Evolutionary conservation across 2,797 vertebrate genomes (phyloP).

Genomic region (Morelia viridis): DNA sequence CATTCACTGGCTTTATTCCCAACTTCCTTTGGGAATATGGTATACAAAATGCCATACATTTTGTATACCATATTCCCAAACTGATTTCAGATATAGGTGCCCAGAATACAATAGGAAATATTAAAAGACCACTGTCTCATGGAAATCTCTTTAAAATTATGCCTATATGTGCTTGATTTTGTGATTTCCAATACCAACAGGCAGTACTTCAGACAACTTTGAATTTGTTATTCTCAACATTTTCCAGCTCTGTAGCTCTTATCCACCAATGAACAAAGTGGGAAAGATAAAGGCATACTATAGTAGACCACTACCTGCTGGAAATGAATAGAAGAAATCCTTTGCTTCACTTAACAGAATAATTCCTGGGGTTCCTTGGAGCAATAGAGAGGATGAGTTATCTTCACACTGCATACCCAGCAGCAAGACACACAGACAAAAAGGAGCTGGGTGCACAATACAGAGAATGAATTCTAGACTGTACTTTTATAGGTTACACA

Average conservation of each 20-base stretch:
- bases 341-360: neutral
- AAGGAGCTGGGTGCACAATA: neutral
- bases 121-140: neutral
- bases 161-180: neutral
- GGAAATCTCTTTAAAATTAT: slow-evolving; percentile 4
- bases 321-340: neutral
- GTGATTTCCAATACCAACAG: neutral
- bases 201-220: neutral
- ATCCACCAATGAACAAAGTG: neutral
- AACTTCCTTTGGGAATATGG: neutral
- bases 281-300: neutral
- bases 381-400: neutral
- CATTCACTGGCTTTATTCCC: neutral
- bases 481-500: neutral
- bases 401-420: neutral
- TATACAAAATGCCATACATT: neutral
- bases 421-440: neutral
- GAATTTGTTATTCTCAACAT: neutral
- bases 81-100: neutral
- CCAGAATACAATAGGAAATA: neutral
- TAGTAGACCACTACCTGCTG: too few species aligned
- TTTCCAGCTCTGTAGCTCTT: neutral
- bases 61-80: neutral
- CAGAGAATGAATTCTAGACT: neutral
- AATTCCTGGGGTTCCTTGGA: neutral